These are phyloP conservation scores for Actinostola sp. DNA, from an alignment of 92 coral and sea anemone species.

Conservation along the genomic window DNA sequence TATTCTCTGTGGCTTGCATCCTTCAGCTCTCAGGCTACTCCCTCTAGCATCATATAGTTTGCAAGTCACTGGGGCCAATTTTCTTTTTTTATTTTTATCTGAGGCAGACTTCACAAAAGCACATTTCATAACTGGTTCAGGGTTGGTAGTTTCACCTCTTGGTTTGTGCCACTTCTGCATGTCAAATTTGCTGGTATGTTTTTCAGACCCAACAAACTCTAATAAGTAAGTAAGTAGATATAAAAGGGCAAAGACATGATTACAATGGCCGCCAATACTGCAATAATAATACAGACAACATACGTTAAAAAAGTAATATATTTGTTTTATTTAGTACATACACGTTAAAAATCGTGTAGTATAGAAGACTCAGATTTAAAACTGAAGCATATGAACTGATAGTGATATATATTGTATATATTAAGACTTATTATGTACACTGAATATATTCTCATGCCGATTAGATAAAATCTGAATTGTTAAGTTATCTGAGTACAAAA, in stretches of 20 bases:
- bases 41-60: constrained; percentile 65
- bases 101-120: constrained; percentile 42
- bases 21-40: constrained; percentile 25
- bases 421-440: too few species aligned
- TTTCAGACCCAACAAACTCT: constrained; percentile 47
- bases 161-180: constrained; percentile 63
- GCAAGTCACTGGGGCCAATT: constrained; percentile 47
- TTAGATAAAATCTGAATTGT: background rate
- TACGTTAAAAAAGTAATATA: background rate
- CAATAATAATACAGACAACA: background rate
- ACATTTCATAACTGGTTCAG: constrained; percentile 61
- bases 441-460: background rate
- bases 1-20: constrained; percentile 43
- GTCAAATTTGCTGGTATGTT: constrained; percentile 56
- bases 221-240: constrained; percentile 41
- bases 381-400: too few species aligned
- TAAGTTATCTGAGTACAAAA: background rate
- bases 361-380: too few species aligned
- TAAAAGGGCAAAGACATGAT: constrained; percentile 38
- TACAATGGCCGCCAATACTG: constrained; percentile 60
- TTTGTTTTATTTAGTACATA: background rate
- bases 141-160: constrained; percentile 37
- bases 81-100: constrained; percentile 42
- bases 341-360: too few species aligned
- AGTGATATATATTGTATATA: too few species aligned